Evolutionary conservation across 2,797 vertebrate genomes (phyloP), one percentile per base, ranked within the genome.

Genomic region (Chromis chromis): DNA sequence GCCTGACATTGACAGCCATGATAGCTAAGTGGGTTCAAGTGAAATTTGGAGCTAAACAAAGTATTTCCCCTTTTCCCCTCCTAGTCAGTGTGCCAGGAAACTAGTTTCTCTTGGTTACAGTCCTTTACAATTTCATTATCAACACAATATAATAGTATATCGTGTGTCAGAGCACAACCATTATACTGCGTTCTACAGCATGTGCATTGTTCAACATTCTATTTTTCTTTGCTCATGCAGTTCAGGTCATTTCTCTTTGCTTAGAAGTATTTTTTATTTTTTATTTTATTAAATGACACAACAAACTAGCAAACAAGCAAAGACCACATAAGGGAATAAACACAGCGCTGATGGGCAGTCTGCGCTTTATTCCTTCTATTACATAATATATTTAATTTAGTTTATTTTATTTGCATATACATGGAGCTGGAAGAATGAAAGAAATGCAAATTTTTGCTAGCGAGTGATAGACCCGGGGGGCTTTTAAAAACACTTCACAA

Each of bases 21-120:
- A 89, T 82, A 86, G 79, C 88, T 56, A 73, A 82, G 84, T 73
- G 71, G 76, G 84, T 89, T 91, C 86, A 86, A 88, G 82, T 87
- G 77, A 91, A 88, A 92, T 82, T 78, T 91, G 65, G 82, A 85
- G 67, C 66, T 57, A 83, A 91, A 89, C 72, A 40, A 88, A 83
- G 49, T 65, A 59, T 75, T 11, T 1, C 13, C 10, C 1, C 21
- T 50, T 22, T 46, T 8, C 6, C 6, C 16, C 22, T 53, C 39
- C 36, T 21, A 63, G 55, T 59, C 52, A 66, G 24, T 50, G 52
- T 78, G 65, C 70, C 70, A 67, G 58, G 49, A 76, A 80, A 65
- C 54, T 55, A 27, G 60, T 71, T 82, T 78, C 48, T 67, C 62
- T 61, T 44, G 40, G 73, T 83, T 72, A 48, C 40, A 79, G 76